A percentile compares a stretch with the other conserved stretches of the same genome.
These are phyloP conservation scores for Diorhabda elongata DNA, from an alignment of 1,140 invertebrate species.

Conservation along the genomic window DNA sequence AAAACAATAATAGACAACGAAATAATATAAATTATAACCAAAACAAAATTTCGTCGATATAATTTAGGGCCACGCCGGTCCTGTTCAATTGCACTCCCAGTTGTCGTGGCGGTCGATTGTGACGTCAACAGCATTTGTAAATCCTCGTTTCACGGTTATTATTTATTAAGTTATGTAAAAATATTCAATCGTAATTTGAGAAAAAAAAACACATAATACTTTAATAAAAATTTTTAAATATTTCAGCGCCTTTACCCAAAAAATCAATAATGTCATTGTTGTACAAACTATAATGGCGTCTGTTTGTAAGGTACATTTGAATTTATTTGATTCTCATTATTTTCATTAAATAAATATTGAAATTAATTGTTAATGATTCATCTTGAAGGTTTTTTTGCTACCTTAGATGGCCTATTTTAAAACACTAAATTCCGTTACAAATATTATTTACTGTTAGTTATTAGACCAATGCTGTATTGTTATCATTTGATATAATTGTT, in stretches of 20 bases:
- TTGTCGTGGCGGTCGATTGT: background rate
- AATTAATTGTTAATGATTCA: background rate
- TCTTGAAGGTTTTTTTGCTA: conserved; percentile 1
- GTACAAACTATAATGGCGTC: no score
- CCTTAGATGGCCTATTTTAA: conserved; percentile 6
- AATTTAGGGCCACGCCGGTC: background rate
- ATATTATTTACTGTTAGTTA: conserved; percentile 8
- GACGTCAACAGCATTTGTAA: background rate
- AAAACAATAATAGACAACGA: background rate
- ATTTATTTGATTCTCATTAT: background rate
- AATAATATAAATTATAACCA: background rate
- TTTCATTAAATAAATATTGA: background rate
- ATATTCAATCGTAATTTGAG: background rate
- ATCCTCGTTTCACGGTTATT: background rate
- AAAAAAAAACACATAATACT: background rate
- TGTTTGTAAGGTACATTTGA: no score
- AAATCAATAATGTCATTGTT: background rate
- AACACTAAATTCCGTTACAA: background rate
- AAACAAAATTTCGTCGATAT: background rate
- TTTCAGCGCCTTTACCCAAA: background rate
- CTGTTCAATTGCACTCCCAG: no score
- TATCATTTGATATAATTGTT: conserved; percentile 12
- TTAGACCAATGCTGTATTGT: conserved; percentile 8
- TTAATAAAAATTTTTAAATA: background rate
- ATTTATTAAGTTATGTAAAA: background rate